phyloP scores from a whole-genome alignment of 2,888 invertebrate genomes.

The Tineola bisselliella region DNA sequence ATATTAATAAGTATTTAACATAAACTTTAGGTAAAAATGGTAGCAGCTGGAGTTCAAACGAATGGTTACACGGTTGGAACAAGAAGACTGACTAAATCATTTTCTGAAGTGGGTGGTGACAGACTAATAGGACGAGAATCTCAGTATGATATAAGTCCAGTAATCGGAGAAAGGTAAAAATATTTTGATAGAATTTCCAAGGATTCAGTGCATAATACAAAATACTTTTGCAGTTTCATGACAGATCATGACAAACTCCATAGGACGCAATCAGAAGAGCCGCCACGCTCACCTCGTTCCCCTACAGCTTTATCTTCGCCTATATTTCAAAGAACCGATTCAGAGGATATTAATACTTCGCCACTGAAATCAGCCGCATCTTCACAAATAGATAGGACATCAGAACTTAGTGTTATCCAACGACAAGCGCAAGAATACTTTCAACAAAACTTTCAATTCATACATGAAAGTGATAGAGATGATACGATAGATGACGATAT shows the following conservation, averaged over 20 bases:
- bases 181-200: background rate
- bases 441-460: slow-evolving; percentile 64
- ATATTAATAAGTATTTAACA: background rate
- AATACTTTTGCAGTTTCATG: slow-evolving; percentile 36
- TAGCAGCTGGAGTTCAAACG: slow-evolving; percentile 90
- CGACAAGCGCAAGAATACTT: slow-evolving; percentile 61
- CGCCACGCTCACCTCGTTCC: slow-evolving; percentile 77
- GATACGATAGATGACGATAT: slow-evolving; percentile 63
- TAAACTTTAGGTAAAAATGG: slow-evolving; percentile 78
- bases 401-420: slow-evolving; percentile 50
- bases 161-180: slow-evolving; percentile 42
- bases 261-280: slow-evolving; percentile 87
- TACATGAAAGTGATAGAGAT: slow-evolving; percentile 62
- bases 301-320: slow-evolving; percentile 67
- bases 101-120: slow-evolving; percentile 75
- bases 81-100: slow-evolving; percentile 83
- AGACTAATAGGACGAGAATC: slow-evolving; percentile 41
- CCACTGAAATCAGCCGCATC: slow-evolving; percentile 53
- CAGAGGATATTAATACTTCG: slow-evolving; percentile 53
- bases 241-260: slow-evolving; percentile 79
- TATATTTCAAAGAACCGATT: slow-evolving; percentile 46
- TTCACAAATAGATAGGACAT: slow-evolving; percentile 53
- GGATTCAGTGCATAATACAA: background rate
- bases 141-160: slow-evolving; percentile 36
- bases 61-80: slow-evolving; percentile 74